These are phyloP conservation scores for Polydrusus pterygomalis DNA, from an alignment of 2,888 invertebrate genomes.

Conservation along the genomic window DNA sequence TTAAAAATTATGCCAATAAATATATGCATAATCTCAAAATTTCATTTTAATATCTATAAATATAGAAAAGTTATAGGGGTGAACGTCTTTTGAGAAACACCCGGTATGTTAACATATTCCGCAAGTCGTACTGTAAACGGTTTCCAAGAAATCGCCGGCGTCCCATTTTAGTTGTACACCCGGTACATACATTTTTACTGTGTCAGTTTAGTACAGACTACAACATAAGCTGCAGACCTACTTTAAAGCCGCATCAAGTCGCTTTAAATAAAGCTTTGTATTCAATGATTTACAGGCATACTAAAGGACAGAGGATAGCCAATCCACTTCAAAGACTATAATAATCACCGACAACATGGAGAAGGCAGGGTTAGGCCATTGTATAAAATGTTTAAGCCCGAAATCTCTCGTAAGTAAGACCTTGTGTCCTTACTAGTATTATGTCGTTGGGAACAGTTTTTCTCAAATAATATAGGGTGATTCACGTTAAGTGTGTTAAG, in stretches of 20 bases:
- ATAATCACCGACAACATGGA: conserved; percentile 19
- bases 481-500: no score
- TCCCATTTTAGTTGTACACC: no score
- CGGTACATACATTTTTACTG: no score
- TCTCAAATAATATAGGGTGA: neutral
- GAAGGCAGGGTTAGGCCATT: conserved; percentile 19
- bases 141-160: no score
- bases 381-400: conserved; percentile 17
- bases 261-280: neutral
- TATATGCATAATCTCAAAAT: no score
- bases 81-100: no score
- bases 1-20: no score
- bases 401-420: neutral
- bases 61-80: no score
- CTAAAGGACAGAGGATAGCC: conserved; percentile 15
- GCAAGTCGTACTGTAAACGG: no score
- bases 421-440: conserved; percentile 3
- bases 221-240: neutral
- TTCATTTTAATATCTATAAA: no score
- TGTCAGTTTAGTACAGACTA: neutral
- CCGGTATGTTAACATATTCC: no score
- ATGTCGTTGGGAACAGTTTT: conserved; percentile 6
- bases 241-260: neutral
- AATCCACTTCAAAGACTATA: conserved; percentile 20
- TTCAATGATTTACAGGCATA: conserved; percentile 1